phyloP scores from a whole-genome alignment of 2,797 vertebrate species.

The Streptopelia turtur region DNA sequence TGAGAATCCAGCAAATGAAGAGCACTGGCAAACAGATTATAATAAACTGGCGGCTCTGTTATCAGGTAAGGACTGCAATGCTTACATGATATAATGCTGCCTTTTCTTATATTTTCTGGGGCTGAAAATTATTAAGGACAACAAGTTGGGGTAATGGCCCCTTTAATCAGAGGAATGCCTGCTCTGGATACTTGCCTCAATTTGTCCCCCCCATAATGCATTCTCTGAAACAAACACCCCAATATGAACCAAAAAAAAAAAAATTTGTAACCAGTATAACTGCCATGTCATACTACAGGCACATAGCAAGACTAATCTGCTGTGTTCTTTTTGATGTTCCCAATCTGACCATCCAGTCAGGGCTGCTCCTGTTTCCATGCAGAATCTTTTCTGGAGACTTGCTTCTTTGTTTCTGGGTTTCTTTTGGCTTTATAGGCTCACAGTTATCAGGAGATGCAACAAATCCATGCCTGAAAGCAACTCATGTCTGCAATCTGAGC shows the following conservation, averaged over 20 bases:
- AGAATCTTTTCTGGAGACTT: neutral
- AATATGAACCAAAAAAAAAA: neutral
- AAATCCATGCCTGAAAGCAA: conserved; percentile 90
- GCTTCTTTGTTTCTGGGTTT: neutral
- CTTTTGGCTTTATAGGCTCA: conserved; percentile 47
- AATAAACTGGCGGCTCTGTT: conserved; percentile 84
- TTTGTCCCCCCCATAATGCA: neutral
- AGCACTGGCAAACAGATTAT: conserved; percentile 83
- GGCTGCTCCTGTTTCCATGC: neutral
- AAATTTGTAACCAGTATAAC: neutral
- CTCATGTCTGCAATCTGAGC: conserved; percentile 87
- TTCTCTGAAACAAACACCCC: neutral
- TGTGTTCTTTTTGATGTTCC: neutral
- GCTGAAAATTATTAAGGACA: neutral
- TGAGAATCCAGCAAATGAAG: conserved; percentile 83
- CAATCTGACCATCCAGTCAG: neutral
- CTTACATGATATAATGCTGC: neutral
- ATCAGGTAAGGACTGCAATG: conserved; percentile 79
- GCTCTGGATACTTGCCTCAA: neutral
- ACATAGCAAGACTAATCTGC: neutral
- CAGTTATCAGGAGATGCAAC: conserved; percentile 15
- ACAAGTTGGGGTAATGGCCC: neutral
- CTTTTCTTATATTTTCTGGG: neutral
- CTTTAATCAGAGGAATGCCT: neutral
- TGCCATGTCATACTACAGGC: neutral